phyloP scores from a whole-genome alignment of 2,888 invertebrate genomes.

The Limenitis camilla region DNA sequence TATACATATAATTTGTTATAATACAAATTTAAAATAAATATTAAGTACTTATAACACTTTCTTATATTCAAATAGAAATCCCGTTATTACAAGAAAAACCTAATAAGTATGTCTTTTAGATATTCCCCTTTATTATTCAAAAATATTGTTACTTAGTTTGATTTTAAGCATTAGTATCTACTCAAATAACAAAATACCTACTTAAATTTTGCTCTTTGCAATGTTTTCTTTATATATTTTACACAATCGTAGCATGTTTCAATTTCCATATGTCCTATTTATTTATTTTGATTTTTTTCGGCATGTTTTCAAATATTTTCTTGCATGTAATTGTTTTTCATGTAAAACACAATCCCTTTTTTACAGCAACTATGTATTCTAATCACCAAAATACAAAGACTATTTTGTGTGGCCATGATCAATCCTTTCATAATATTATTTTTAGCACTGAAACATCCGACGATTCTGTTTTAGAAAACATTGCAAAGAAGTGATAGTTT shows the following conservation, averaged over 20 bases:
- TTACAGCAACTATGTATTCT: slow-evolving; percentile 5
- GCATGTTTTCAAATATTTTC: slow-evolving; percentile 44
- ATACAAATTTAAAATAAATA: no score
- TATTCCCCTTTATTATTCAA: no score
- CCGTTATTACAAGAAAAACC: no score
- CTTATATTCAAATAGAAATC: no score
- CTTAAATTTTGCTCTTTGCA: slow-evolving; percentile 62
- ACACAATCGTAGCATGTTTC: slow-evolving; percentile 43
- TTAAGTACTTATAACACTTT: no score
- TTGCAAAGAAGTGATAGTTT: slow-evolving; percentile 54
- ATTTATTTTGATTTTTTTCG: slow-evolving; percentile 31
- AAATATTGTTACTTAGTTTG: no score
- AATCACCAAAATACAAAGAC: slow-evolving; percentile 36
- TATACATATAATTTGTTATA: no score
- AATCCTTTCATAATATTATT: slow-evolving; percentile 30
- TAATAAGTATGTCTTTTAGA: no score
- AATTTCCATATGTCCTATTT: slow-evolving; percentile 29
- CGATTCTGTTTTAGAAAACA: slow-evolving; percentile 51
- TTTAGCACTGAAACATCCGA: slow-evolving; percentile 17
- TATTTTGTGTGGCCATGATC: slow-evolving; percentile 66
- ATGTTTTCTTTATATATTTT: slow-evolving; percentile 57
- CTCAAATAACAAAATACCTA: slow-evolving; percentile 27
- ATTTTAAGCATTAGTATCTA: background rate
- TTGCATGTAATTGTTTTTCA: slow-evolving; percentile 20
- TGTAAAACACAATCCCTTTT: background rate